Percentiles rank a stretch among this genome's conserved stretches.
Conservation (phyloP, 2,797 vertebrate genomes). For the Catamblyrhynchus diadema region DNA sequence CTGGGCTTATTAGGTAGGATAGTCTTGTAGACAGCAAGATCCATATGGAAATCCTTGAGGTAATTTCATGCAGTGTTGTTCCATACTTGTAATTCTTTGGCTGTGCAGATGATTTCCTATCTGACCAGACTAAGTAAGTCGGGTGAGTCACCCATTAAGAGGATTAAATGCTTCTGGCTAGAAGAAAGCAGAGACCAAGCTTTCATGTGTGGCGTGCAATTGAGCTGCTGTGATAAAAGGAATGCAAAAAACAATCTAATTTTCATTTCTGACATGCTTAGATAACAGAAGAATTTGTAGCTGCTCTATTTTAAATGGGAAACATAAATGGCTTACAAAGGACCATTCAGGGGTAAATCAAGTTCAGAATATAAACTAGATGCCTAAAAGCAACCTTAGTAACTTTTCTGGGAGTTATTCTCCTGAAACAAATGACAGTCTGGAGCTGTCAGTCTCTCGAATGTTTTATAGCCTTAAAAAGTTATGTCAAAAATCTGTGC, state of each 20-base stretch:
- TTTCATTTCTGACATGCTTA: slow-evolving; percentile 44
- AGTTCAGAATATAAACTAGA: slow-evolving; percentile 1
- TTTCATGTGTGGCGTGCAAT: not conserved
- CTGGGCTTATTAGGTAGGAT: slow-evolving; percentile 16
- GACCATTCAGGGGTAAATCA: slow-evolving; percentile 1
- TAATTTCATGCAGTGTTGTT: slow-evolving; percentile 49
- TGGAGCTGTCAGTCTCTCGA: not conserved
- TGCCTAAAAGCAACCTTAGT: not conserved
- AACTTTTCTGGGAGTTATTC: not conserved
- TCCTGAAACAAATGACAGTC: not conserved
- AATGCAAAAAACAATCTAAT: not conserved
- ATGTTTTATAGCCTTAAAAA: not conserved
- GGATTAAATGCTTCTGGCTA: slow-evolving; percentile 44
- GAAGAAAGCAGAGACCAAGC: slow-evolving; percentile 9
- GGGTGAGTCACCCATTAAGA: slow-evolving; percentile 42
- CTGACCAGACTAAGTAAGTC: not conserved
- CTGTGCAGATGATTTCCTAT: slow-evolving; percentile 26
- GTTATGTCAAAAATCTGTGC: not conserved
- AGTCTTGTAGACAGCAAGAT: not conserved
- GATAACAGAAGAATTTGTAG: slow-evolving; percentile 26
- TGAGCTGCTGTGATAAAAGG: not conserved
- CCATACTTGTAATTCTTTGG: slow-evolving; percentile 28
- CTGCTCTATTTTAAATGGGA: not conserved
- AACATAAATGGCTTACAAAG: not conserved
- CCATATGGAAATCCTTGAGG: slow-evolving; percentile 39